These are phyloP conservation scores for Denticeps clupeoides DNA, from an alignment of 2,797 vertebrate genomes.

Conservation along the genomic window DNA sequence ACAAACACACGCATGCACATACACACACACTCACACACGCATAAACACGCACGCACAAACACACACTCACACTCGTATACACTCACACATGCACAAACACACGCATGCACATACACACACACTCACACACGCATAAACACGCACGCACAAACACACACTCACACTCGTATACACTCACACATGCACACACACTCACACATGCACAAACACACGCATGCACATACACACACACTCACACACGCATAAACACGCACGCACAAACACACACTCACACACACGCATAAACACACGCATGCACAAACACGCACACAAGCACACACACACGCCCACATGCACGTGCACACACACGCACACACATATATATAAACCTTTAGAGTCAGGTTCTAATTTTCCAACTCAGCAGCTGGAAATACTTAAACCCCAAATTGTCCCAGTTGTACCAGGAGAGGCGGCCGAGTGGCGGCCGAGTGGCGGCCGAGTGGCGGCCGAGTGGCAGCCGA, in stretches of 20 bases:
- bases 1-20: too few relatives aligned
- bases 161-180: too few relatives aligned
- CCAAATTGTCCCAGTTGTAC: slow-evolving; percentile 28
- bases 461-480: too few relatives aligned
- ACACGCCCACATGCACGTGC: slow-evolving; percentile 4
- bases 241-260: not conserved
- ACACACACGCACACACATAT: slow-evolving; percentile 1
- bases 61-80: too few relatives aligned
- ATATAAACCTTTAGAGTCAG: slow-evolving; percentile 3
- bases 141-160: too few relatives aligned
- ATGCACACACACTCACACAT: not conserved
- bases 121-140: too few relatives aligned
- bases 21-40: too few relatives aligned
- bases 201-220: not conserved
- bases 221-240: slow-evolving; percentile 2
- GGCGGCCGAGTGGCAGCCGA: too few relatives aligned
- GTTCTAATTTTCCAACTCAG: not conserved
- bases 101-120: too few relatives aligned
- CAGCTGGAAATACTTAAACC: slow-evolving; percentile 29
- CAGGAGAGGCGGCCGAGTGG: not conserved
- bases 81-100: too few relatives aligned
- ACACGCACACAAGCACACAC: slow-evolving; percentile 1
- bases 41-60: too few relatives aligned
- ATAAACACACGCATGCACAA: slow-evolving; percentile 1
- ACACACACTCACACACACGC: slow-evolving; percentile 1